A percentile compares a stretch with the other conserved stretches of the same genome.
Evolutionary conservation across 2,113 vertebrate genomes (phyloP).

Genomic region (Charina bottae): DNA sequence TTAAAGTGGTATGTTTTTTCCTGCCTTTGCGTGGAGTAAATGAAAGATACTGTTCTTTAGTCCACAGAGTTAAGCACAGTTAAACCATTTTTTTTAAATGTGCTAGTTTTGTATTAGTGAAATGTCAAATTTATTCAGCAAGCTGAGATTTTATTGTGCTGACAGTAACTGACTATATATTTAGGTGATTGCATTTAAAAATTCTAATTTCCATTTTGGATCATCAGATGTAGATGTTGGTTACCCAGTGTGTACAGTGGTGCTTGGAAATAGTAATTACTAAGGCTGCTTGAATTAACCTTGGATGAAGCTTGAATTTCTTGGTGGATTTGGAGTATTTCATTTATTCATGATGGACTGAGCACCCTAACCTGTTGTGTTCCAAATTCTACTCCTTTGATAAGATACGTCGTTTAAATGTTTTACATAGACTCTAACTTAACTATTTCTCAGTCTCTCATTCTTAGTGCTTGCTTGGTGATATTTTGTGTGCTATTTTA

Average conservation of each 20-base stretch:
- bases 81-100: not conserved
- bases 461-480: too few relatives aligned
- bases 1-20: conserved; percentile 89
- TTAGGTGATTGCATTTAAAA: not conserved
- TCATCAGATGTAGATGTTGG: not conserved
- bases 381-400: not conserved
- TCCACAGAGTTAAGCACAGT: not conserved
- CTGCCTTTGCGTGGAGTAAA: conserved; percentile 29
- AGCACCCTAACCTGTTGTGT: not conserved
- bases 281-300: not conserved
- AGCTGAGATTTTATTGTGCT: not conserved
- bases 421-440: too few relatives aligned
- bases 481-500: too few relatives aligned
- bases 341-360: not conserved
- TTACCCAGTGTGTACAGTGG: not conserved
- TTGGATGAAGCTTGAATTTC: not conserved
- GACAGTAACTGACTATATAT: not conserved
- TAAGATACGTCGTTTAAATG: too few relatives aligned
- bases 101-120: not conserved
- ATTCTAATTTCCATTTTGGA: not conserved
- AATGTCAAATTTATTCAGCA: not conserved
- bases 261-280: not conserved
- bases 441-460: too few relatives aligned
- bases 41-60: not conserved
- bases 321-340: not conserved